A percentile compares a stretch with the other conserved stretches of the same genome.
Evolutionary conservation across 2,888 invertebrate genomes (phyloP).

Genomic region (Rhodophaea formosa): DNA sequence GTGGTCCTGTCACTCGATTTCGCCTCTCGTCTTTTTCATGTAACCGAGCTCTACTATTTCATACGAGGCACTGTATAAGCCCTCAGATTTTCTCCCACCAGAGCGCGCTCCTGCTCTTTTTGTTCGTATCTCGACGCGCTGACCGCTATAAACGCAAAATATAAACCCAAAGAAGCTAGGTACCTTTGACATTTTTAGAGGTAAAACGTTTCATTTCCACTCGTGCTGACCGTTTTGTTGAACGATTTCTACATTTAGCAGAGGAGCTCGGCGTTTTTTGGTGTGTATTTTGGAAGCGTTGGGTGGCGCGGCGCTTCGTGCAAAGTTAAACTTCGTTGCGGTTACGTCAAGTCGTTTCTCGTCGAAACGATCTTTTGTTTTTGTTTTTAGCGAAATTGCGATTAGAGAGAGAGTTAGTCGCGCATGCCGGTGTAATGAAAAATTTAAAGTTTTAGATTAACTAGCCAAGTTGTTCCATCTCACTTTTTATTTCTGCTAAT

Average conservation of each 20-base stretch:
- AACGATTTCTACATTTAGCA: conserved; percentile 52
- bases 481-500: conserved; percentile 7
- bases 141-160: conserved; percentile 80
- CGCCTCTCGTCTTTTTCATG: conserved; percentile 80
- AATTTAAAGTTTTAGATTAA: conserved; percentile 16
- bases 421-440: conserved; percentile 13
- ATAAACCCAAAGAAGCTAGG: conserved; percentile 77
- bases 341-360: conserved; percentile 18
- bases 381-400: conserved; percentile 10
- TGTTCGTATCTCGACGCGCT: conserved; percentile 69
- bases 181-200: conserved; percentile 77
- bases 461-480: conserved; percentile 4
- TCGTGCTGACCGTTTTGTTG: conserved; percentile 58
- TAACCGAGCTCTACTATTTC: conserved; percentile 79
- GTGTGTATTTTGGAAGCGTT: conserved; percentile 17
- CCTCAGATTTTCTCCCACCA: conserved; percentile 78
- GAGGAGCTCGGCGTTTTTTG: conserved; percentile 42
- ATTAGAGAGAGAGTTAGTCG: conserved; percentile 15
- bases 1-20: conserved; percentile 78
- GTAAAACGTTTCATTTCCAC: conserved; percentile 72
- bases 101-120: conserved; percentile 68
- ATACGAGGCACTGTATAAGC: conserved; percentile 80
- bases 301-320: conserved; percentile 16
- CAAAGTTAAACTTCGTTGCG: conserved; percentile 19
- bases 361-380: conserved; percentile 16